Evolutionary conservation across 2,888 invertebrate species (phyloP).

Genomic region (Perdita meconis): DNA sequence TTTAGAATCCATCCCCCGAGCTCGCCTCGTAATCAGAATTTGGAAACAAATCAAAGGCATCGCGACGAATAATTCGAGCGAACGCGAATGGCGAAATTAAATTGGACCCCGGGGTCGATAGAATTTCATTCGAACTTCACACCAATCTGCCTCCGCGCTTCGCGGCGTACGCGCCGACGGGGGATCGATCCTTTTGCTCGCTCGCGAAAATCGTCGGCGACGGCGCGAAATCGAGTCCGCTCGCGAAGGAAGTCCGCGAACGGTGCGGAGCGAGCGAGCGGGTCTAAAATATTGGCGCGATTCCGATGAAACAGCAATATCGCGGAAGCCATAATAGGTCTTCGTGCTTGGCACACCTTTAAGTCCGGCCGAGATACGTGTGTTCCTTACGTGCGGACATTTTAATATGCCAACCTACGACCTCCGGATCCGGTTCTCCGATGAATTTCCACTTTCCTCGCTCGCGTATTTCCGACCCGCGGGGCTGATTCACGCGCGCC

Average conservation of each 20-base stretch:
- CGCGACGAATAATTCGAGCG: neutral
- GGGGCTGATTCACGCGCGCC: slow-evolving; percentile 18
- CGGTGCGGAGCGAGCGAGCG: slow-evolving; percentile 46
- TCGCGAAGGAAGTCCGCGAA: slow-evolving; percentile 54
- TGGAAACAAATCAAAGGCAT: neutral
- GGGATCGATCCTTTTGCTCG: too few species aligned
- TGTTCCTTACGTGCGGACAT: slow-evolving; percentile 63
- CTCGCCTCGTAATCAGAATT: neutral
- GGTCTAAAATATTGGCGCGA: slow-evolving; percentile 76
- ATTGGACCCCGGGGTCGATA: too few species aligned
- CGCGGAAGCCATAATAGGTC: slow-evolving; percentile 81
- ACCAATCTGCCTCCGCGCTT: too few species aligned
- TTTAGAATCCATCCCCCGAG: neutral
- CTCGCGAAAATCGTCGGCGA: neutral
- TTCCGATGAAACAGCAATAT: slow-evolving; percentile 82
- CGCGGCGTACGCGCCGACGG: too few species aligned
- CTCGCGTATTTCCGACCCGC: slow-evolving; percentile 10
- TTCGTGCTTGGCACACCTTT: slow-evolving; percentile 79
- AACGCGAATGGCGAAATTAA: neutral
- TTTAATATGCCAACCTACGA: slow-evolving; percentile 67
- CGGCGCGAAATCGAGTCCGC: slow-evolving; percentile 8
- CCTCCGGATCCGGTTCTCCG: slow-evolving; percentile 43
- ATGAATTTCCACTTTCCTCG: slow-evolving; percentile 21
- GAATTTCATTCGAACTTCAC: too few species aligned
- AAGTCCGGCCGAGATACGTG: slow-evolving; percentile 73